phyloP scores from a whole-genome alignment of 2,113 vertebrate species.

The Pao palembangensis region DNA sequence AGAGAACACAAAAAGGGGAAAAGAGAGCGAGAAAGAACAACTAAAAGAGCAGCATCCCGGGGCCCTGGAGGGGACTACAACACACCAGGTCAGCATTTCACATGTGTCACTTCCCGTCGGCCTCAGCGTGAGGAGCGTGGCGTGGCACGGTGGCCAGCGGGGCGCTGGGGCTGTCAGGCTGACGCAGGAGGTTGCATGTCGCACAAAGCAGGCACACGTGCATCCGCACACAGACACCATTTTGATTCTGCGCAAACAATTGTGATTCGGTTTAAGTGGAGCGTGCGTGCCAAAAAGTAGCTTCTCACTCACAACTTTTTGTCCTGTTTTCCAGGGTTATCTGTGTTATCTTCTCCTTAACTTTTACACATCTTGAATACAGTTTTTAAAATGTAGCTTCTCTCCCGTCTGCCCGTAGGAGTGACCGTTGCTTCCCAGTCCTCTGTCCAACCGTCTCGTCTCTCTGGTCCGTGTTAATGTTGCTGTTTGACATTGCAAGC shows the following conservation, averaged over 20 bases:
- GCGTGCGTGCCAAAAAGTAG: conserved; percentile 5
- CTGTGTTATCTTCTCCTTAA: too few relatives aligned
- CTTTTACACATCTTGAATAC: too few relatives aligned
- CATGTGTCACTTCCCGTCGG: conserved; percentile 68
- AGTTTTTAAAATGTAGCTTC: too few relatives aligned
- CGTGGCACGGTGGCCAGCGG: conserved; percentile 51
- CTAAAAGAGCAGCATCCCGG: conserved; percentile 68
- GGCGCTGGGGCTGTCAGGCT: conserved; percentile 59
- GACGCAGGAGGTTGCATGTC: conserved; percentile 65
- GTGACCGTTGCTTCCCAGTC: conserved; percentile 43
- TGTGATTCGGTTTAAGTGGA: conserved; percentile 35
- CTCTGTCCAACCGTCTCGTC: conserved; percentile 38
- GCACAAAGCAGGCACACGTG: conserved; percentile 34
- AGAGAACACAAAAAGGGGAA: conserved; percentile 2
- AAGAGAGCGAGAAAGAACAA: conserved; percentile 10
- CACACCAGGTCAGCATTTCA: conserved; percentile 73
- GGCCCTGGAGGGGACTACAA: conserved; percentile 49
- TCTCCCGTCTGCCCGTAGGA: conserved; percentile 3
- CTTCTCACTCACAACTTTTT: conserved; percentile 13
- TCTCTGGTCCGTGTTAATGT: conserved; percentile 77
- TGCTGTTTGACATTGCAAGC: conserved; percentile 83
- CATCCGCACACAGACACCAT: conserved; percentile 5
- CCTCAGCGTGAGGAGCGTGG: conserved; percentile 52
- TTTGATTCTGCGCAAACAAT: conserved; percentile 27
- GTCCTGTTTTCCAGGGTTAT: too few relatives aligned